phyloP scores from a whole-genome alignment of 1,140 invertebrate species.

The Tribolium castaneum region DNA sequence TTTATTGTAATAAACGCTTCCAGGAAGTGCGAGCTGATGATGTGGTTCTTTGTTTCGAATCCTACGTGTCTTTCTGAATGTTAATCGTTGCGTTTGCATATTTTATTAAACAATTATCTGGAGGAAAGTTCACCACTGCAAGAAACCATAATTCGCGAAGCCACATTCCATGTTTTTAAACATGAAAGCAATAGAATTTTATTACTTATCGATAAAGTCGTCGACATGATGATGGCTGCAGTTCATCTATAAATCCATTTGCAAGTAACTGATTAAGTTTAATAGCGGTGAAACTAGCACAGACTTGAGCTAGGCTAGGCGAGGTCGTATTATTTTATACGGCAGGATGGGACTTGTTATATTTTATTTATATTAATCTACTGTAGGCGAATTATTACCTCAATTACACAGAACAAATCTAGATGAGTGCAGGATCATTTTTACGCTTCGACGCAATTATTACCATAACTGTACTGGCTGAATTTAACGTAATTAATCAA shows the following conservation, averaged over 20 bases:
- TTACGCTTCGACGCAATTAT: conserved; percentile 35
- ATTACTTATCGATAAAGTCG: conserved; percentile 16
- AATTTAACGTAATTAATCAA: conserved; percentile 29
- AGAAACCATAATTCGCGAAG: neutral
- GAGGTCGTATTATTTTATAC: conserved; percentile 55
- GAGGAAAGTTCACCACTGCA: neutral
- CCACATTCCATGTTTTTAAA: conserved; percentile 12
- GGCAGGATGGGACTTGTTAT: conserved; percentile 60
- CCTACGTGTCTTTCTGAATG: neutral
- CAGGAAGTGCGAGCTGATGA: neutral
- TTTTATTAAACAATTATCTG: neutral
- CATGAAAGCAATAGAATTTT: conserved; percentile 31
- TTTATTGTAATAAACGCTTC: neutral
- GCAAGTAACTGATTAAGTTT: conserved; percentile 42
- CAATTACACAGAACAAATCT: conserved; percentile 58
- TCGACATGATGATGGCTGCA: conserved; percentile 24
- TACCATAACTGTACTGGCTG: conserved; percentile 3
- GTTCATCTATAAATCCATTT: conserved; percentile 47
- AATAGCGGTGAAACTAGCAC: conserved; percentile 42
- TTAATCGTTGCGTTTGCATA: neutral
- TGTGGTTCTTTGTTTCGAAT: neutral
- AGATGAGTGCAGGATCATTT: conserved; percentile 44
- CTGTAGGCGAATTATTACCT: conserved; percentile 59
- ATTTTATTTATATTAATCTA: conserved; percentile 61
- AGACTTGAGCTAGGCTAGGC: conserved; percentile 43